Percentiles rank a stretch among this genome's conserved stretches.
phyloP scores from a whole-genome alignment of 2,888 invertebrate species.

The Eustalomyia histrio region DNA sequence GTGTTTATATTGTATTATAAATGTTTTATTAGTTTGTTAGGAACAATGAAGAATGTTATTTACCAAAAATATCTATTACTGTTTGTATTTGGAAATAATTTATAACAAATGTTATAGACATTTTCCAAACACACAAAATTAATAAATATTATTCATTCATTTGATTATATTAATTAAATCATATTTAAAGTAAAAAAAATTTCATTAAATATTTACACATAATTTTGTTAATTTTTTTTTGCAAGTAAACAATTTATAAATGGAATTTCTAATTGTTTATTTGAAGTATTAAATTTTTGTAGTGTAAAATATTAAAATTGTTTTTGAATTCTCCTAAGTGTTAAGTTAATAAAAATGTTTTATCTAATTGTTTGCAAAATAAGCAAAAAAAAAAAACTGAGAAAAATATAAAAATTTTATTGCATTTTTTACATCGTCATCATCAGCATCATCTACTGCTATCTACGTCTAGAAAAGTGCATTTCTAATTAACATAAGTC shows the following conservation, averaged over 20 bases:
- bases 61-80: slow-evolving; percentile 1
- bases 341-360: slow-evolving; percentile 45
- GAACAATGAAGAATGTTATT: neutral
- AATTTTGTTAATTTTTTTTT: slow-evolving; percentile 22
- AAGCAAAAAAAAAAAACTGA: slow-evolving; percentile 23
- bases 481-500: slow-evolving; percentile 40
- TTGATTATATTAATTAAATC: slow-evolving; percentile 43
- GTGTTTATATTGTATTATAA: neutral
- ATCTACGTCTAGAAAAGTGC: slow-evolving; percentile 8
- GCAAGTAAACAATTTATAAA: neutral
- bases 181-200: slow-evolving; percentile 37
- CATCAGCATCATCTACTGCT: neutral
- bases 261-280: neutral
- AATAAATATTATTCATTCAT: slow-evolving; percentile 20
- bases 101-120: slow-evolving; percentile 34
- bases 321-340: slow-evolving; percentile 38
- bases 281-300: neutral
- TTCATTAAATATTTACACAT: neutral
- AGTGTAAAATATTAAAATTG: slow-evolving; percentile 15
- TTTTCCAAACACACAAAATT: slow-evolving; percentile 3
- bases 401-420: slow-evolving; percentile 11
- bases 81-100: neutral
- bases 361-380: slow-evolving; percentile 39
- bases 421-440: slow-evolving; percentile 6
- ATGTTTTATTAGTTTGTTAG: neutral